Base-by-base conservation (phyloP, 2,888 invertebrate species). In the Yponomeuta malinellus region DNA sequence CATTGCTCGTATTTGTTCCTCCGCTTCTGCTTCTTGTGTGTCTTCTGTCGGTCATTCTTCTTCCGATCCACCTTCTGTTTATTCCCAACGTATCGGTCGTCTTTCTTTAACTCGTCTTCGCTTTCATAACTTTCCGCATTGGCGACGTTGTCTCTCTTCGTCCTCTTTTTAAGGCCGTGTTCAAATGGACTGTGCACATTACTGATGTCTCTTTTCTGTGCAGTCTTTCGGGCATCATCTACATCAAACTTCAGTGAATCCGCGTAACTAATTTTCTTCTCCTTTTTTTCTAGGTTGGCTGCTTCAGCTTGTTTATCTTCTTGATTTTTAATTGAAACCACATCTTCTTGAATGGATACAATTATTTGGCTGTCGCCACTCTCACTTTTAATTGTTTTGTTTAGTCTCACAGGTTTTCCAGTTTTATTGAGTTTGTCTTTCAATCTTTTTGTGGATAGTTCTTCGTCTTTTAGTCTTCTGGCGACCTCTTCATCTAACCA, bases 1-100 rank as follows among this genome's bases (percentile, higher is more conserved):
- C 89, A 91, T 73, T 89, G 86, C 74, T 90, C 89, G 78, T 90
- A 88, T 75, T 89, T 90, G 76, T 89, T 87, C 73, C 81, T 85
- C 70, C 88, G 84, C 74, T 91, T 91, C 75, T 88, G 89, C 73
- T 87, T 92, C 74, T 89, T 90, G 73, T 86, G 82, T 71, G 78
- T 75, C 74, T 89, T 89, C 72, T 84, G 85, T 63, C 86, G 83
- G 69, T 88, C 88, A 70, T 83, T 77, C 77, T 87, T 91, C 76
- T 87, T 90, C 73, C 80, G 83, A 37, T 87, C 88, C 73, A 81
- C 78, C 75, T 86, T 90, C 15, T 76, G 75, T 74, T 84, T 88
- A 5, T 79, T 84, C 59, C 79, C 81, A 71, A 77, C 78, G 76
- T 90, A 88, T 80, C 90, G 83, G 73, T 90, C 84, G 75, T 91